Evolutionary conservation across 2,113 vertebrate species (phyloP), one percentile per base, ranked within the genome.

Genomic region (Mus pahari): DNA sequence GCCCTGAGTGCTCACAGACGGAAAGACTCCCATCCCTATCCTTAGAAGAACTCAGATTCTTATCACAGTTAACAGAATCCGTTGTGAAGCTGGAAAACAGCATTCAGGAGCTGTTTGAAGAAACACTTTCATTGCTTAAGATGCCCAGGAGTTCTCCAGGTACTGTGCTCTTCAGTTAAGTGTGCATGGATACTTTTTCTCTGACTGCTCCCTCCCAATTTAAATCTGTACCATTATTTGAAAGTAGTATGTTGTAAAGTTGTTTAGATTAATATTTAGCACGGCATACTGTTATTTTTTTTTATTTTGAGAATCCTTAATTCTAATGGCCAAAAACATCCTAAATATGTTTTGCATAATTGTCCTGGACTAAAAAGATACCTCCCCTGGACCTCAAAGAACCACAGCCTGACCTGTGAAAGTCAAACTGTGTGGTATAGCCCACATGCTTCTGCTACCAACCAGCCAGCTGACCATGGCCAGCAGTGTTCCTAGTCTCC

Each of bases 11-110:
- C 95, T 97, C 98, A 16, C 97, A 94, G 86, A 99, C 98, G 98
- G 98, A 92, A 95, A 98, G 98, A 75, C 99, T 98, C 93, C 98
- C 99, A 96, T 98, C 98, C 96, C 98, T 99, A 93, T 99, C 99
- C 9, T 98, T 99, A 66, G 98, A 99, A 98, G 99, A 99, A 97
- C 98, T 99, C 93, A 98, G 96, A 96, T 99, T 98, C 79, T 98
- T 99, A 97, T 99, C 99, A 88, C 98, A 98, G 94, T 98, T 99
- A 82, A 98, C 98, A 95, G 98, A 98, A 95, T 98, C 98, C 11
- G 98, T 99, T 94, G 97, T 99, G 98, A 96, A 98, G 73, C 98
- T 99, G 98, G 99, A 99, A 98, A 98, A 98, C 88, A 97, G 97
- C 58, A 96, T 99, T 77, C 98, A 99, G 97, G 98, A 99, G 78